These are phyloP conservation scores for Eutrigla gurnardus DNA, from an alignment of 2,797 vertebrate genomes.

Conservation along the genomic window DNA sequence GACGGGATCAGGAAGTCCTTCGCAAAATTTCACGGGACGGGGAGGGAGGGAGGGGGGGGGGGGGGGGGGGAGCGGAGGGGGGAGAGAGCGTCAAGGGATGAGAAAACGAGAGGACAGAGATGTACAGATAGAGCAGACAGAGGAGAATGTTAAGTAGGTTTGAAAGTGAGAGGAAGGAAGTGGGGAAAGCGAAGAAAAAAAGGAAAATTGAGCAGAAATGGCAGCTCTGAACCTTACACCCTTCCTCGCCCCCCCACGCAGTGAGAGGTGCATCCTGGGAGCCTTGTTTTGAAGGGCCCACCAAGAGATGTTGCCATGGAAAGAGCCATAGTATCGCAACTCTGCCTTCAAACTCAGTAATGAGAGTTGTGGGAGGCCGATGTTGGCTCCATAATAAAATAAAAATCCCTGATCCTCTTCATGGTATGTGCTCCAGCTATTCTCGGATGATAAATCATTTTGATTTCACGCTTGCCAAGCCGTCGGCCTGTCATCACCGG, in stretches of 20 bases:
- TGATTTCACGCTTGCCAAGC: slow-evolving; percentile 68
- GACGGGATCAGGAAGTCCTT: slow-evolving; percentile 81
- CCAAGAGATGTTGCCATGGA: slow-evolving; percentile 54
- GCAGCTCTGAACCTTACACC: slow-evolving; percentile 4
- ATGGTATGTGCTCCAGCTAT: slow-evolving; percentile 68
- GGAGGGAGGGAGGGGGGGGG: slow-evolving; percentile 33
- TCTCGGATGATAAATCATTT: slow-evolving; percentile 78
- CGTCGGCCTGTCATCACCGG: slow-evolving; percentile 62
- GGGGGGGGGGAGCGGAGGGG: slow-evolving; percentile 32
- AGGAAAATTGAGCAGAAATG: slow-evolving; percentile 4
- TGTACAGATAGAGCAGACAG: slow-evolving; percentile 38
- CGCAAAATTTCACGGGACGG: slow-evolving; percentile 44
- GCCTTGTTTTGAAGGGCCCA: slow-evolving; percentile 28
- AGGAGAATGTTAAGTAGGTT: slow-evolving; percentile 47
- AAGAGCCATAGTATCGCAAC: slow-evolving; percentile 40
- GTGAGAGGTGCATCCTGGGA: slow-evolving; percentile 43
- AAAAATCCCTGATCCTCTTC: slow-evolving; percentile 55
- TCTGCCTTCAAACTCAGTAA: slow-evolving; percentile 47
- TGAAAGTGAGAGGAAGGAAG: slow-evolving; percentile 45
- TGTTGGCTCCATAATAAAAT: slow-evolving; percentile 55
- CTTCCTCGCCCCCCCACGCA: neutral
- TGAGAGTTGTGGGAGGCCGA: slow-evolving; percentile 66
- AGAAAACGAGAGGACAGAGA: slow-evolving; percentile 38
- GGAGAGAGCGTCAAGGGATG: slow-evolving; percentile 41
- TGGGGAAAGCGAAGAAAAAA: slow-evolving; percentile 5